phyloP scores from a whole-genome alignment of 2,888 invertebrate species.

The Pogonocherus hispidulus region DNA sequence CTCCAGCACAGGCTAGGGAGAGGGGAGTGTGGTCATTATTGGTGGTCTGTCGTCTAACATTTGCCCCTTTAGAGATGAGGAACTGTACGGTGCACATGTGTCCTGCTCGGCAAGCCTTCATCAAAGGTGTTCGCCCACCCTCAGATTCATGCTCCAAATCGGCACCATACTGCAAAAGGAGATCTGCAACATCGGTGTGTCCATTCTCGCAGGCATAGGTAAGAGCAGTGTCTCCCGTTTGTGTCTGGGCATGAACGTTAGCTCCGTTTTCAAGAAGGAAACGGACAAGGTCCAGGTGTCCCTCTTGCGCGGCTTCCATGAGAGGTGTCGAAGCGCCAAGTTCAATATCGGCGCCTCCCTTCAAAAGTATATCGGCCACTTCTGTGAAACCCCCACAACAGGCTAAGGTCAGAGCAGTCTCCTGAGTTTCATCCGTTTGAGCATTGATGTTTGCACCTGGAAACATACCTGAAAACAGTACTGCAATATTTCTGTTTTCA shows the following conservation, averaged over 20 bases:
- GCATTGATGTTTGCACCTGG: constrained; percentile 91
- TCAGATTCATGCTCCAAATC: constrained; percentile 96
- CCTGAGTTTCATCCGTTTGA: constrained; percentile 98
- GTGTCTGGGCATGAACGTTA: constrained; percentile 94
- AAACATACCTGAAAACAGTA: constrained; percentile 11
- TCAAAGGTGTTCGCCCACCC: constrained; percentile 94
- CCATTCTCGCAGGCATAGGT: constrained; percentile 99
- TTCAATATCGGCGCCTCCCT: constrained; percentile 95
- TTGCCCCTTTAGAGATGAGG: constrained; percentile 83
- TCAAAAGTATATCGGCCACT: constrained; percentile 94
- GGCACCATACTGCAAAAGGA: constrained; percentile 91
- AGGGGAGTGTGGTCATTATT: constrained; percentile 98
- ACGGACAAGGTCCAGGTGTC: constrained; percentile 87
- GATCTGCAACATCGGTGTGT: constrained; percentile 96
- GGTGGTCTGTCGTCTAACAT: constrained; percentile 79
- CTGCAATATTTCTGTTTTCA: not conserved
- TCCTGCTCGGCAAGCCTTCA: constrained; percentile 98
- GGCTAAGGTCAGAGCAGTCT: constrained; percentile 93
- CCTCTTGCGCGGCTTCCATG: constrained; percentile 99
- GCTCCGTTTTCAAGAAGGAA: constrained; percentile 88
- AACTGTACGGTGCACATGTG: constrained; percentile 97
- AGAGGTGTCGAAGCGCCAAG: constrained; percentile 96
- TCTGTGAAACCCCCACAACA: constrained; percentile 97
- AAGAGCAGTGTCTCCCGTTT: constrained; percentile 78
- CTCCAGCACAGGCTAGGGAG: constrained; percentile 96